A percentile compares a stretch with the other conserved stretches of the same genome.
phyloP scores from a whole-genome alignment of 2,888 invertebrate genomes.

The Drosophila acutilabella region DNA sequence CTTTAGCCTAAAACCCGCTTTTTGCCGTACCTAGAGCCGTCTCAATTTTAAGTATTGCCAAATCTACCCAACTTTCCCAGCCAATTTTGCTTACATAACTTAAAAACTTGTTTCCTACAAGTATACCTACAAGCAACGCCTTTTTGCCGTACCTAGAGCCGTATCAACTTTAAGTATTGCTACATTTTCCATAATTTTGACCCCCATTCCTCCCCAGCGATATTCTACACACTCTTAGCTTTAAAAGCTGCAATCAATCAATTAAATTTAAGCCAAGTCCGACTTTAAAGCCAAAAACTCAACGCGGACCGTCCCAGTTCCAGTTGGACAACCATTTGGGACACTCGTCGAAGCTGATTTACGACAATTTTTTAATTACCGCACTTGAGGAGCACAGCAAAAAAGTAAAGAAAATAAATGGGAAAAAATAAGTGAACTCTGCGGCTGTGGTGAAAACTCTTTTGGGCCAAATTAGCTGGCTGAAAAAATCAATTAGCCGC shows the following conservation, averaged over 20 bases:
- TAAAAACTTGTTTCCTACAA: too few species aligned
- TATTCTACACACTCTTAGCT: background rate
- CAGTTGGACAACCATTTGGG: constrained; percentile 18
- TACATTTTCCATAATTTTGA: background rate
- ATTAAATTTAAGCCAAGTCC: constrained; percentile 5
- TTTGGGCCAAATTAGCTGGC: constrained; percentile 61
- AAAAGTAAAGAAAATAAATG: background rate
- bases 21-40: too few species aligned
- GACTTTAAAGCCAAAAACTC: background rate
- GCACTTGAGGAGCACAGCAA: constrained; percentile 35
- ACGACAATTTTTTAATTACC: constrained; percentile 68
- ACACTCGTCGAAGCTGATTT: constrained; percentile 49
- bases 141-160: too few species aligned
- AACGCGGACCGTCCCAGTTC: background rate
- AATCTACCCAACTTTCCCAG: too few species aligned
- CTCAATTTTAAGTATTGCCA: too few species aligned
- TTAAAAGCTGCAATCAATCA: constrained; percentile 15
- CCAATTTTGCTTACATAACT: too few species aligned
- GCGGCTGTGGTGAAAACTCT: constrained; percentile 53
- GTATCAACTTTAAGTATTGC: too few species aligned
- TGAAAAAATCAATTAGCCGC: constrained; percentile 71
- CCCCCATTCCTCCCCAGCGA: background rate
- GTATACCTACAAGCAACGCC: too few species aligned
- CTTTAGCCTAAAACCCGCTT: too few species aligned
- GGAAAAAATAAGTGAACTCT: constrained; percentile 8